Base-by-base conservation (phyloP, 1,140 invertebrate genomes). In the Callitettix versicolor region DNA sequence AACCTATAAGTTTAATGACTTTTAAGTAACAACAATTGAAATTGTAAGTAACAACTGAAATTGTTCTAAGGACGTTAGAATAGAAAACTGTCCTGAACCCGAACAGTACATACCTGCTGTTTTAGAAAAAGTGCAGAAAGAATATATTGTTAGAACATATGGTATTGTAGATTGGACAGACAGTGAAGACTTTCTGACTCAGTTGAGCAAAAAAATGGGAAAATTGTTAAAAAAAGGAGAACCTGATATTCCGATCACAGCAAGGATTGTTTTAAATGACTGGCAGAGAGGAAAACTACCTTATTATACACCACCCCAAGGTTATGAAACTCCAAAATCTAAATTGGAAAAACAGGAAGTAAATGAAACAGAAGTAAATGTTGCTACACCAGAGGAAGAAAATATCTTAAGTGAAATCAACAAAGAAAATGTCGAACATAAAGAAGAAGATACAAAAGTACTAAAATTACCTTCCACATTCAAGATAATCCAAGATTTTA, bases 201-300 rank as follows among this genome's bases (percentile, higher is more conserved):
- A 96, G 70, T 66, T 98, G 53, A 93, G 95, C 0, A 74, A 76
- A 44, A 81, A 84, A 63, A 82, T 77, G 21, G 96, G 97, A 11
- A 95, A 92, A 73, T 72, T 99, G 41, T 69, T 97, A 1, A 98
- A 97, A 70, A 93, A 93, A 62, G 96, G 94, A 21, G 94, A 99
- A 70, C 91, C 96, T 11, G 94, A 99, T 73, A 75, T 95, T 11
- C 73, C 76, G 44, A 85, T 86, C 44, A 85, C 89, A 14, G 85
- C 97, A 0, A 89, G 88, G 69, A 97, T 97, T 87, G 82, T 99
- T 2, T 73, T 99, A 0, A 99, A 99, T 76, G 97, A 99, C 70
- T 99, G 91, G 85, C 96, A 99, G 72, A 79, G 97, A 64, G 96
- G 96, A 12, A 95, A 95, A 72, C 73, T 99, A 38, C 95, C 95